Evolutionary conservation across 2,113 vertebrate genomes (phyloP).

Genomic region (Mobula birostris): DNA sequence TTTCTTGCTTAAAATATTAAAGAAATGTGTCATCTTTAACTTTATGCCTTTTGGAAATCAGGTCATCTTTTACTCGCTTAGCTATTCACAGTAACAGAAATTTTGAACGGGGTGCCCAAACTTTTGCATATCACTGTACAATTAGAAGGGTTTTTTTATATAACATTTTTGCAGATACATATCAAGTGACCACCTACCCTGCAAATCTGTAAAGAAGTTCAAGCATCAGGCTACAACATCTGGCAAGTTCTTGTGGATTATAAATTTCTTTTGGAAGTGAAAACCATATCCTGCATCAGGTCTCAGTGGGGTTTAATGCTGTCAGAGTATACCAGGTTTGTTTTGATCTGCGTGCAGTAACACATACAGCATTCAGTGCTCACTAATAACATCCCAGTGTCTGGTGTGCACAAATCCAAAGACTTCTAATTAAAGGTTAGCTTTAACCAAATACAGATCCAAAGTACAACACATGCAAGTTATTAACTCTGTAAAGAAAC

Average conservation of each 20-base stretch:
- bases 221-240: constrained; percentile 55
- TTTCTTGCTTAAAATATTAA: no score
- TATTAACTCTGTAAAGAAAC: constrained; percentile 63
- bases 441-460: constrained; percentile 61
- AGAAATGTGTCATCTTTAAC: no score
- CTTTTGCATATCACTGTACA: no score
- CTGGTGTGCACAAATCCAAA: constrained; percentile 53
- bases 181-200: constrained; percentile 54
- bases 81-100: no score
- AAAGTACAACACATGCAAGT: constrained; percentile 58
- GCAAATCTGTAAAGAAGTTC: constrained; percentile 51
- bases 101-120: no score
- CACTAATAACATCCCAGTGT: constrained; percentile 50
- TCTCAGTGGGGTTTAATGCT: constrained; percentile 59
- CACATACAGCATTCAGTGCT: constrained; percentile 59
- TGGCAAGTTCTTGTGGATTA: constrained; percentile 61
- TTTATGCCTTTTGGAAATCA: no score
- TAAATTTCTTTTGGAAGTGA: constrained; percentile 66
- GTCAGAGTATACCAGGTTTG: constrained; percentile 60
- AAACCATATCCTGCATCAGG: constrained; percentile 61
- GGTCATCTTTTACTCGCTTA: no score
- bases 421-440: constrained; percentile 63
- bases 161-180: constrained; percentile 43
- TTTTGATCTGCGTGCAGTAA: constrained; percentile 64
- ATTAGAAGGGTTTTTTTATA: neutral